Evolutionary conservation across 2,888 invertebrate species (phyloP).

Genomic region (Trissolcus brochymenae): DNA sequence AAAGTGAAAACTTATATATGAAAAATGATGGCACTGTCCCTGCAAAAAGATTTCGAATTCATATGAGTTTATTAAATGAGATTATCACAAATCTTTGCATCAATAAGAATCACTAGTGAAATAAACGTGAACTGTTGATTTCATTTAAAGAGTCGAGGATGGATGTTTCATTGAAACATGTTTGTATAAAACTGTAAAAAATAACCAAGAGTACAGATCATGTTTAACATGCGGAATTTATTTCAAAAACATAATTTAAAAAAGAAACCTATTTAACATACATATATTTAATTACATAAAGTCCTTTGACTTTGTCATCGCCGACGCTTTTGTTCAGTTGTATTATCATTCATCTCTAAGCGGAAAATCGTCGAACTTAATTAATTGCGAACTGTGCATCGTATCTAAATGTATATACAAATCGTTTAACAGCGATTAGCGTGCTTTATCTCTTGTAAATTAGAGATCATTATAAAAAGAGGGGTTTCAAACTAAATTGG

Average conservation of each 20-base stretch:
- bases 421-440: constrained; percentile 52
- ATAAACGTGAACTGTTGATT: neutral
- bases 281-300: too few relatives aligned
- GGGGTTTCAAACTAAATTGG: neutral
- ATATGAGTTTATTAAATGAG: constrained; percentile 21
- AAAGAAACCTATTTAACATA: neutral
- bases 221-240: constrained; percentile 2
- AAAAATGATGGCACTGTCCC: constrained; percentile 64
- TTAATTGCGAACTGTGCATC: constrained; percentile 44
- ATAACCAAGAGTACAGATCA: neutral
- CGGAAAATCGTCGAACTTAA: constrained; percentile 38
- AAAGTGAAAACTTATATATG: constrained; percentile 49
- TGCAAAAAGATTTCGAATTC: constrained; percentile 47
- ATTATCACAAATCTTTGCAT: constrained; percentile 30
- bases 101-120: neutral
- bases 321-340: neutral
- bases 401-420: constrained; percentile 51
- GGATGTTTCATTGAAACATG: neutral
- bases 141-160: neutral
- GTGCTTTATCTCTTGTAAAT: constrained; percentile 31
- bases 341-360: constrained; percentile 29
- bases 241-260: neutral
- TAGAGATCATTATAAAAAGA: constrained; percentile 31
- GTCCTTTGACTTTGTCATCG: constrained; percentile 19
- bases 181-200: neutral